Evolutionary conservation across 2,797 vertebrate genomes (phyloP), one percentile per base, ranked within the genome.

Genomic region (Bradypus variegatus): DNA sequence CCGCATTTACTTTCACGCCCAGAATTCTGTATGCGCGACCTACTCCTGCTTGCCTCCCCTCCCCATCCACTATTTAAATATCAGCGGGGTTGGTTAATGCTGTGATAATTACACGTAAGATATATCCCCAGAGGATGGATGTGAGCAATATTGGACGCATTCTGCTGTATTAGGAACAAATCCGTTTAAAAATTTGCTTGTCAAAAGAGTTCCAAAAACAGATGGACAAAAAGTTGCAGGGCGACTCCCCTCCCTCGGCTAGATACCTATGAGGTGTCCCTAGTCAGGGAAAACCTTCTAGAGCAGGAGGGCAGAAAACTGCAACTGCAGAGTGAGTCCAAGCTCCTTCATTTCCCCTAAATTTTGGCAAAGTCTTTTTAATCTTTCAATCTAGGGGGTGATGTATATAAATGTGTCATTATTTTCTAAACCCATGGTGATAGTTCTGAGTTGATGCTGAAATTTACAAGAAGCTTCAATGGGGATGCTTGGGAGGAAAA

Each of bases 261-360:
- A 72, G 60, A 19, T 62, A 31, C 65, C 90, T 86, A 11, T 29
- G 81, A 25, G 87, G 80, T 67, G 53, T 65, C 67, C 4, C 31
- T 53, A 21, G 67, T 48, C 67, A 0, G 4, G 77, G 38, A 60
- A 94, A 89, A 72, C n/a, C 79, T 91, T 91, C 79, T 48, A 72
- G 85, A 79, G 60, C n/a, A 31, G 29, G 38, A 36, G 58, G 67
- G 64, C 77, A 73, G 78, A 70, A 60, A 41, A 27, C 73, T 36
- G 67, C 70, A 23, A 5, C 55, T 58, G 70, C 50, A 36, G 14
- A 38, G 77, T 29, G 77, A 91, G 65, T 73, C 94, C 81, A 77
- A 48, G 21, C 77, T 80, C 83, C 80, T 81, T 88, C 91, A 4
- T 91, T 88, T 81, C 76, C 87, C 92, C 76, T 84, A 29, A 83